Evolutionary conservation across 1,140 invertebrate genomes (phyloP), one percentile per base, ranked within the genome.

Genomic region (Brachionus koreanus): DNA sequence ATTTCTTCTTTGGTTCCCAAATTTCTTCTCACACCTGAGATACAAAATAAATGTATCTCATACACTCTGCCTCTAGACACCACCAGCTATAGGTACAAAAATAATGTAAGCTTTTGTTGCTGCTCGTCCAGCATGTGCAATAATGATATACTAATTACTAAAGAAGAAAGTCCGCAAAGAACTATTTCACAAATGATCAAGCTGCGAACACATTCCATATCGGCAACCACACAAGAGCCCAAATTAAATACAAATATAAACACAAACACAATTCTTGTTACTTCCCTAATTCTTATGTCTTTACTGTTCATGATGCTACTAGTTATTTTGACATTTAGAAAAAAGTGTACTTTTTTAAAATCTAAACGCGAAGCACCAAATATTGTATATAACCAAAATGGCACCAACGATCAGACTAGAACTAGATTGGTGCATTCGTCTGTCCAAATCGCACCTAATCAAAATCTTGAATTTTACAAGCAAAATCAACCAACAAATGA

Each of bases 51-150:
- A 25, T 74, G 69, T 19, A 46, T 74, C 42, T n/a, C 39, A 4
- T 74, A 74, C 43, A 19, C 69, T 39, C 43, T 25, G 43, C 9
- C 37, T 12, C 0, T 23, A 0, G 42, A 46, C 2, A 23, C 39
- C 10, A 46, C 19, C 43, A 74, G 39, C 39, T 74, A 74, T 46
- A 46, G 39, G 5, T 23, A 16, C 1, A 49, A 46, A 74, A 74
- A 74, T 46, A 79, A 79, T 61, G 6, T 42, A 57, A 33, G 46
- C 3, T 61, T 79, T 65, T 79, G 76, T 25, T 79, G 76, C 25
- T 79, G 76, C 35, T 25, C 46, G 12, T 23, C 23, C 35, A 39
- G 16, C 9, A 13, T 79, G 49, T 79, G 76, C 19, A 79, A 79
- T 65, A 10, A 63, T 23, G 33, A 79, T 35, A 57, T 57, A n/a